These are phyloP conservation scores for Aphelinus atriplicis DNA, from an alignment of 1,140 invertebrate genomes.

Conservation along the genomic window DNA sequence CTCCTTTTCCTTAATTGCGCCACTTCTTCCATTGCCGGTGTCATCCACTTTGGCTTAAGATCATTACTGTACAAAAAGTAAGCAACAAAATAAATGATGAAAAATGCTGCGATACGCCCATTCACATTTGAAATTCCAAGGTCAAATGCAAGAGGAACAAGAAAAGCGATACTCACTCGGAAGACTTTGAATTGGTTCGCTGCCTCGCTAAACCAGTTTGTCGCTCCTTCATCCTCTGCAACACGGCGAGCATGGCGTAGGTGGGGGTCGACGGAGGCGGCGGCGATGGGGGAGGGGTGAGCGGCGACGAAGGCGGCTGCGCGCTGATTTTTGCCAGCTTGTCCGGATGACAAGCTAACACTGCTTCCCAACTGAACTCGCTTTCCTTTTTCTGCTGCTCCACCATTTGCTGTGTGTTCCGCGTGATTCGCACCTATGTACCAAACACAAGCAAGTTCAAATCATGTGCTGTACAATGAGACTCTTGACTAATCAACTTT, in stretches of 20 bases:
- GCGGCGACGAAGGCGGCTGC: slow-evolving; percentile 50
- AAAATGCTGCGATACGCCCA: not conserved
- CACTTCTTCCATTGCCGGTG: slow-evolving; percentile 63
- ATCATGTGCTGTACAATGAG: slow-evolving; percentile 11
- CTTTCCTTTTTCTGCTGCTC: slow-evolving; percentile 46
- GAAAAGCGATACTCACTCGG: slow-evolving; percentile 52
- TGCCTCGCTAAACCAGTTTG: slow-evolving; percentile 51
- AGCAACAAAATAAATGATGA: not conserved
- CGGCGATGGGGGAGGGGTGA: slow-evolving; percentile 59
- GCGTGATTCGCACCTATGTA: slow-evolving; percentile 60
- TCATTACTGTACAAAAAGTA: slow-evolving; percentile 46
- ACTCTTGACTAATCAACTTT: too few species aligned
- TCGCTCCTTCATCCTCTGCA: slow-evolving; percentile 62
- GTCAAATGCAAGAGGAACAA: not conserved
- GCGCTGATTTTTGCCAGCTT: slow-evolving; percentile 62
- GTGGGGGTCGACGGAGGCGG: slow-evolving; percentile 59
- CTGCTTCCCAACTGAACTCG: slow-evolving; percentile 62
- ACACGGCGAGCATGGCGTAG: slow-evolving; percentile 67
- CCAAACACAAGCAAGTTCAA: slow-evolving; percentile 1
- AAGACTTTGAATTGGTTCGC: slow-evolving; percentile 48
- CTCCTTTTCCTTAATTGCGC: slow-evolving; percentile 52
- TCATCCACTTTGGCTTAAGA: slow-evolving; percentile 59
- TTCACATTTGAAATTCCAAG: slow-evolving; percentile 11
- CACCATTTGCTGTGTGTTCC: slow-evolving; percentile 52
- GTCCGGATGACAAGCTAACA: slow-evolving; percentile 61